Base-by-base conservation (phyloP, 1,140 invertebrate species). In the Heliconius melpomene region DNA sequence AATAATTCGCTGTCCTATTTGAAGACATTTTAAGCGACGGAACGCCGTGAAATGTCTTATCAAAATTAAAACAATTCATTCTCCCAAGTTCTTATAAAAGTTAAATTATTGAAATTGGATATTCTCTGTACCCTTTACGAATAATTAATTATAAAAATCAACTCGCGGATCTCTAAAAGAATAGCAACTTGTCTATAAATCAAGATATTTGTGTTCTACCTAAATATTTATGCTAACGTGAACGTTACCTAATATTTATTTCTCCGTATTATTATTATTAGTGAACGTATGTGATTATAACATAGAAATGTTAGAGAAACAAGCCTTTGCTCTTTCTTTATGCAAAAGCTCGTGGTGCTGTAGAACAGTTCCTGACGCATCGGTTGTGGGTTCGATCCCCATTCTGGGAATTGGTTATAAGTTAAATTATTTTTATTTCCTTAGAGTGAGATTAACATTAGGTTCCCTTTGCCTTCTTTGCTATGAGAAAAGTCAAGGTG, bases 111-210 rank as follows among this genome's bases (percentile, higher is more conserved):
- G 1, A 46, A 16, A 46, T 16, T 46, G 13, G 0, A 46, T 5
- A 16, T 46, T 46, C 13, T 46, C 3, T 46, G 3, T 16, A 46
- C 13, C 16, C 13, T 46, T 16, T 46, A 16, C 3, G 13, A 52
- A 20, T 0, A 23, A 18, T 71, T 38, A 1, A 60, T 11, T 29
- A 50, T 36, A 13, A 60, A 11, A 20, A 7, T 57, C 18, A 7
- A 11, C 13, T 5, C 50, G 72, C 60, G 79, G 86, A 86, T 84
- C 85, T 75, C 85, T 78, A 86, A 85, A 77, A 72, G 57, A 66
- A 78, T 82, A 70, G 74, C 79, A 86, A 80, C 85, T 88, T 85
- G 81, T 84, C 74, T 75, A 85, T 88, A 88, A 88, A 86, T 86
- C 84, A 84, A 82, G 74, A 73, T 75, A 82, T 84, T 80, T 82